A percentile compares a stretch with the other conserved stretches of the same genome.
Conservation (phyloP, 2,797 vertebrate genomes). For the Esox lucius region DNA sequence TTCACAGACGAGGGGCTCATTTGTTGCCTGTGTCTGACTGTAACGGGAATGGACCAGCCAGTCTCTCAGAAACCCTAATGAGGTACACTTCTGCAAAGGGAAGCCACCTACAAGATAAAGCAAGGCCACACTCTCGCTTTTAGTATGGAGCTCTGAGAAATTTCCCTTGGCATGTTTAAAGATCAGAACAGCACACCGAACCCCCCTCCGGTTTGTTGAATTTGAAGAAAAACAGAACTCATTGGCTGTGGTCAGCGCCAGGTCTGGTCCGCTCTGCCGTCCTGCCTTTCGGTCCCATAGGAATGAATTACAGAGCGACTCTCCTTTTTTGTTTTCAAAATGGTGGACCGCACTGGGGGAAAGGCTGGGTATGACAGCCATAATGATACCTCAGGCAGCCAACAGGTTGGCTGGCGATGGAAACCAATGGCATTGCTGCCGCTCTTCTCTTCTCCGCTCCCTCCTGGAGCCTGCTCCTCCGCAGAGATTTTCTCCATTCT, state of each 20-base stretch:
- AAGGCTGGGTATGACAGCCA: conserved; percentile 34
- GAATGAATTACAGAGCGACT: conserved; percentile 46
- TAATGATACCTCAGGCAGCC: conserved; percentile 48
- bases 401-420: conserved; percentile 83
- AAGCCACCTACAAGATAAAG: conserved; percentile 26
- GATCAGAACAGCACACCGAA: conserved; percentile 24
- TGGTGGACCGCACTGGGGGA: conserved; percentile 35
- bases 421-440: conserved; percentile 57
- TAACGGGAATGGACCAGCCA: conserved; percentile 20
- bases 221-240: conserved; percentile 51
- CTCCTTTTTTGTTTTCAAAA: conserved; percentile 37
- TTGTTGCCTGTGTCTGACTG: conserved; percentile 10
- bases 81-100: conserved; percentile 22
- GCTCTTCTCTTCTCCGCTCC: conserved; percentile 3
- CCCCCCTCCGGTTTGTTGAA: conserved; percentile 42
- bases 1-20: conserved; percentile 2
- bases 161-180: conserved; percentile 57
- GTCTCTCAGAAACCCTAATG: conserved; percentile 13
- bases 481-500: conserved; percentile 40
- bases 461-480: background rate
- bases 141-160: conserved; percentile 31
- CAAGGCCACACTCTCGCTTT: conserved; percentile 14
- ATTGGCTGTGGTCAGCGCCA: conserved; percentile 42
- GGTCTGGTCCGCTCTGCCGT: conserved; percentile 21
- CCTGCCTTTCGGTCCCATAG: background rate